Percentiles rank a stretch among this genome's conserved stretches.
These are phyloP conservation scores for Porites evermanni DNA, from an alignment of 92 coral and sea anemone genomes.

Conservation along the genomic window DNA sequence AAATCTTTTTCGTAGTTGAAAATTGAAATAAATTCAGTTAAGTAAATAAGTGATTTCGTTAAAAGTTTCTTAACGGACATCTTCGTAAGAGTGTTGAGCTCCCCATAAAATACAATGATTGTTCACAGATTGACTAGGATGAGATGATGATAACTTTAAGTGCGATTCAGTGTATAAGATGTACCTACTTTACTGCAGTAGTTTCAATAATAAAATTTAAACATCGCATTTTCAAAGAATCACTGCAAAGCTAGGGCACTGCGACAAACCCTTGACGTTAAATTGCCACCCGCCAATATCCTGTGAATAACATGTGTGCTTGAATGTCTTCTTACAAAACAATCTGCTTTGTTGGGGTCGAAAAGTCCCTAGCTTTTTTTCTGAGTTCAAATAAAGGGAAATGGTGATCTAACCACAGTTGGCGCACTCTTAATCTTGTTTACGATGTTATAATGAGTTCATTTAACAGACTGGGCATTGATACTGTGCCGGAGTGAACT, in stretches of 20 bases:
- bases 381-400: background rate
- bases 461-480: background rate
- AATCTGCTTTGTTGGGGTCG: conserved; percentile 15
- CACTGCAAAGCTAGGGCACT: background rate
- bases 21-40: background rate
- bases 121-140: background rate
- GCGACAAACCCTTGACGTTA: conserved; percentile 18
- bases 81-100: background rate
- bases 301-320: conserved; percentile 27
- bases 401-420: background rate
- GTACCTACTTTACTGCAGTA: background rate
- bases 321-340: conserved; percentile 30
- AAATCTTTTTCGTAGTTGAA: background rate
- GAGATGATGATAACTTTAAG: background rate
- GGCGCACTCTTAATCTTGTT: conserved; percentile 33
- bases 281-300: conserved; percentile 39
- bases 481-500: background rate
- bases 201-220: conserved; percentile 1
- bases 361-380: conserved; percentile 8
- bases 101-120: background rate
- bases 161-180: background rate
- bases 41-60: background rate
- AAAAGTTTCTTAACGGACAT: background rate
- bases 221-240: background rate
- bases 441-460: conserved; percentile 29